A percentile compares a stretch with the other conserved stretches of the same genome.
Evolutionary conservation across 30 jellyfish, hydroid and myxozoan genomes (phyloP).

Genomic region (Calvadosia cruxmelitensis): DNA sequence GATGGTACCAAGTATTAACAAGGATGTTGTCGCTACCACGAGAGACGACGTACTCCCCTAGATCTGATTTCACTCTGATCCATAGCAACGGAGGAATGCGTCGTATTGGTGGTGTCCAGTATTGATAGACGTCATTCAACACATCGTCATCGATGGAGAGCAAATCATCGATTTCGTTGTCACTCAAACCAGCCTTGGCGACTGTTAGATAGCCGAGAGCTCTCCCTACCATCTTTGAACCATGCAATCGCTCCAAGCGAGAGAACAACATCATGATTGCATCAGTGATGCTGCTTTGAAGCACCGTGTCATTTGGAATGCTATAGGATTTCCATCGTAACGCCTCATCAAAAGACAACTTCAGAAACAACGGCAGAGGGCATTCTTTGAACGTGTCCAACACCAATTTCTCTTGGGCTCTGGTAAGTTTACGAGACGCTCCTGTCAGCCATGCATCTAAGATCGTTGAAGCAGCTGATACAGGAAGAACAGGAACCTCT

Average conservation of each 20-base stretch:
- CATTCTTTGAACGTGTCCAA: conserved; percentile 29
- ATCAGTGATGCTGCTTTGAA: conserved; percentile 35
- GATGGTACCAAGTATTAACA: conserved; percentile 73
- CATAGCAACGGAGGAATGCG: conserved; percentile 75
- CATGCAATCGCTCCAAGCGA: conserved; percentile 67
- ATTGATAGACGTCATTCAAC: conserved; percentile 74
- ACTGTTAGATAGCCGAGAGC: conserved; percentile 72
- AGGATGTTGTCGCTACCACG: conserved; percentile 61
- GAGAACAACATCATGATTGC: conserved; percentile 50
- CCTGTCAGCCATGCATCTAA: conserved; percentile 68
- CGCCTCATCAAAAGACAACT: conserved; percentile 70
- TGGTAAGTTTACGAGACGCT: conserved; percentile 28
- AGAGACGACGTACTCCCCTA: conserved; percentile 66
- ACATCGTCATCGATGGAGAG: conserved; percentile 80
- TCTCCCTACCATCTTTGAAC: conserved; percentile 45
- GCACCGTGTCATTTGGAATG: conserved; percentile 18
- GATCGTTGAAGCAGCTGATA: conserved; percentile 34
- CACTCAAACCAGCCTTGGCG: conserved; percentile 64
- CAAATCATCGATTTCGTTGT: conserved; percentile 71
- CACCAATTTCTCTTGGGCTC: conserved; percentile 29
- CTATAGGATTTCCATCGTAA: conserved; percentile 60
- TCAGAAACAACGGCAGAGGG: conserved; percentile 66
- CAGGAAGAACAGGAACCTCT: conserved; percentile 72
- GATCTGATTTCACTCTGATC: conserved; percentile 61
- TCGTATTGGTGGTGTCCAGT: conserved; percentile 91